A percentile compares a stretch with the other conserved stretches of the same genome.
Evolutionary conservation across 53 echinoderm and acorn worm genomes (phyloP).

Genomic region (Holothuria scabra): DNA sequence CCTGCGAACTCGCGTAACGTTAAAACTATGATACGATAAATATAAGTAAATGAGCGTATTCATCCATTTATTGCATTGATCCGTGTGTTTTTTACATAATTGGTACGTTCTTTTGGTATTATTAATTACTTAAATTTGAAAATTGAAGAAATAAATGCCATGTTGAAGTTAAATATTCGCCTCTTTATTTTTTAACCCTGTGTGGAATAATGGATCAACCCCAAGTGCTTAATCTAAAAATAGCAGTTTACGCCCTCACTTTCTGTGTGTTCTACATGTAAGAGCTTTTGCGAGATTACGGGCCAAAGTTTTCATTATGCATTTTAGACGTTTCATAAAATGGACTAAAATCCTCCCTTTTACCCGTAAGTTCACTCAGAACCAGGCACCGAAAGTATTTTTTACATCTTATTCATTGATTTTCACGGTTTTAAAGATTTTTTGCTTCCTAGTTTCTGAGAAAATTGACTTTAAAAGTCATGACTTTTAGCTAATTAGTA

Average conservation of each 20-base stretch:
- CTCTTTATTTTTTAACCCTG: not conserved
- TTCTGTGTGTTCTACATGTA: not conserved
- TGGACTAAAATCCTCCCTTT: too few species aligned
- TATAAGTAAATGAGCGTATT: too few species aligned
- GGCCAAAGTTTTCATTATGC: constrained; percentile 21
- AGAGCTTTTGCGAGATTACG: constrained; percentile 9
- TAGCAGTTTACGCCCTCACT: not conserved
- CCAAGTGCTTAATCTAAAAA: not conserved
- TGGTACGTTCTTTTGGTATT: not conserved
- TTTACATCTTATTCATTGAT: too few species aligned
- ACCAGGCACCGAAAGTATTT: too few species aligned
- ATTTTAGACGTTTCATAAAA: too few species aligned
- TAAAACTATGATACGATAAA: too few species aligned
- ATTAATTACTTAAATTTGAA: not conserved
- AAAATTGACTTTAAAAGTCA: too few species aligned
- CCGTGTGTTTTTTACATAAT: not conserved
- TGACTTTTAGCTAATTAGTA: too few species aligned
- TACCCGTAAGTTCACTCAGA: too few species aligned
- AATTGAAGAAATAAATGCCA: constrained; percentile 1
- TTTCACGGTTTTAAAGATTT: too few species aligned
- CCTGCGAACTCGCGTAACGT: not conserved
- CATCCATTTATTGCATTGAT: not conserved
- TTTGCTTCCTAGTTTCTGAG: too few species aligned
- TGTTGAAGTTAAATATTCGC: not conserved
- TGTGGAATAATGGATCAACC: constrained; percentile 16